Evolutionary conservation across 2,797 vertebrate species (phyloP), one percentile per base, ranked within the genome.

Genomic region (Morus bassanus): DNA sequence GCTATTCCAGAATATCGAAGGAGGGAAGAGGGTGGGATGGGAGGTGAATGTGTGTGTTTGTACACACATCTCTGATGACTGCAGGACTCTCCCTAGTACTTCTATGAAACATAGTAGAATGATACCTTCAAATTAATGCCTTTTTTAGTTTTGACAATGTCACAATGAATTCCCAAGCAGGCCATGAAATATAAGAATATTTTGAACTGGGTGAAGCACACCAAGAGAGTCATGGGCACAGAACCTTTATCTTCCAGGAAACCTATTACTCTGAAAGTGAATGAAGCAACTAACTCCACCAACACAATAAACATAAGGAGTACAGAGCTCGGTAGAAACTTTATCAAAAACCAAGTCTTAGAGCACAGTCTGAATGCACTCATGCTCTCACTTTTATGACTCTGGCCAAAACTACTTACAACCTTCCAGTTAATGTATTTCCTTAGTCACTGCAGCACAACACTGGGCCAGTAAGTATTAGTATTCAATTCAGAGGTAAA

Each of bases 31-130:
- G 28, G 18, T 35, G 28, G 46, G 17, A 39, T 27, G 21, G 23
- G 53, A 95, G 15, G 31, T 22, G 25, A 73, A 37, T 10, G 14
- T 18, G 18, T n/a, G 21, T 56, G 41, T 45, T 35, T 18, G 50
- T 22, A 35, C 9, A 60, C 45, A 51, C 18, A 54, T 2, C 48
- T 82, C 68, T 67, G 51, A 73, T 10, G 11, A 33, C 43, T 60
- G 60, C 21, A 57, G 39, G 30, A 63, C 45, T 46, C 43, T 75
- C 50, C 46, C 53, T 28, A 19, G 13, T 30, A 51, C 53, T 88
- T 68, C n/a, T 46, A 9, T 0, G 33, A 75, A 64, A 45, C 11
- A 5, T 0, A 81, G 22, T 0, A 73, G 28, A 86, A 64, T 23
- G 9, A 37, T 13, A 51, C 10, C 48, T 74, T 84, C 41, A 60